phyloP scores from a whole-genome alignment of 2,888 invertebrate genomes.

The Endomychus coccineus region DNA sequence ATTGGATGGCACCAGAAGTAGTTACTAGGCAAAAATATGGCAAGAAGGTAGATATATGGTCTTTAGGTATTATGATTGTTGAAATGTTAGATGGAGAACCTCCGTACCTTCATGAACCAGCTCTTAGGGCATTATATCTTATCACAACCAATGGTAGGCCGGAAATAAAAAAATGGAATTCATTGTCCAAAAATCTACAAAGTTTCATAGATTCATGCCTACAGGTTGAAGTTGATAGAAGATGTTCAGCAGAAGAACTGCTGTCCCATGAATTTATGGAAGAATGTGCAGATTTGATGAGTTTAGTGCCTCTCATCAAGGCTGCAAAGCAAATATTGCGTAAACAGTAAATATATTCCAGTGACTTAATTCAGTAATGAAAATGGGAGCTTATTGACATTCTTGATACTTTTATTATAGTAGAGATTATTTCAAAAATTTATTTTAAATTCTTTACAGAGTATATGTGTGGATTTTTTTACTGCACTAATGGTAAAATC shows the following conservation, averaged over 20 bases:
- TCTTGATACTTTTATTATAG: too few species aligned
- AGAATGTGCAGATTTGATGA: slow-evolving; percentile 71
- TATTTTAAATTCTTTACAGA: too few species aligned
- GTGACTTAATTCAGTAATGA: too few species aligned
- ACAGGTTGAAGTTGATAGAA: slow-evolving; percentile 71
- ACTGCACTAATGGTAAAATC: too few species aligned
- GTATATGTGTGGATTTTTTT: too few species aligned
- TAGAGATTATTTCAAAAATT: too few species aligned
- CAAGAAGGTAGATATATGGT: slow-evolving; percentile 83
- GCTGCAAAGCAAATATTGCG: slow-evolving; percentile 83
- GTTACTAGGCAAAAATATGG: slow-evolving; percentile 90
- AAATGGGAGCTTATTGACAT: too few species aligned
- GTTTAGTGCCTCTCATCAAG: slow-evolving; percentile 81
- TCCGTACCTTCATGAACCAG: slow-evolving; percentile 93
- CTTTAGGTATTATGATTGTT: slow-evolving; percentile 96
- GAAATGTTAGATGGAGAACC: slow-evolving; percentile 97
- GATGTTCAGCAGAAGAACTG: slow-evolving; percentile 71
- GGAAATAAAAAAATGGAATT: slow-evolving; percentile 75
- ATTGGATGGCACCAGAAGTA: slow-evolving; percentile 98
- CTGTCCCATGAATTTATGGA: slow-evolving; percentile 72
- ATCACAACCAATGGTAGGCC: slow-evolving; percentile 95
- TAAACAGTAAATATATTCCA: slow-evolving; percentile 42
- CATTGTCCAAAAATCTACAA: slow-evolving; percentile 67
- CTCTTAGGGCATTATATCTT: slow-evolving; percentile 83
- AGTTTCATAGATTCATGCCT: slow-evolving; percentile 84